phyloP scores from a whole-genome alignment of 1,140 invertebrate genomes.

The Drosophila trapezifrons region DNA sequence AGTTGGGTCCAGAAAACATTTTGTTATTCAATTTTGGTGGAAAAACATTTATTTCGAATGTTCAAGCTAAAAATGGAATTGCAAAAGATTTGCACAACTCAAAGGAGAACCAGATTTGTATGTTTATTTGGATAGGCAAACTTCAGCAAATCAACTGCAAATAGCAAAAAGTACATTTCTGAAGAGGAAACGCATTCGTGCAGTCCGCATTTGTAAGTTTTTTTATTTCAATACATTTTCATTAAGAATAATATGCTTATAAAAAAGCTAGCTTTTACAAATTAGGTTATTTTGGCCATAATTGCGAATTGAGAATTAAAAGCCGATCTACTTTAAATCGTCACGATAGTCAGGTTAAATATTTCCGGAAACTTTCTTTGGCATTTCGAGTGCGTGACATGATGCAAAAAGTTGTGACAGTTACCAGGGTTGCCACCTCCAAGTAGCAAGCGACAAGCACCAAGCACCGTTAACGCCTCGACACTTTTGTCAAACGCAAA shows the following conservation, averaged over 20 bases:
- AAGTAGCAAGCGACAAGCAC: neutral
- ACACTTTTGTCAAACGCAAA: constrained; percentile 62
- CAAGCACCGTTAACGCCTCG: constrained; percentile 56
- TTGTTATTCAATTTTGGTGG: constrained; percentile 34
- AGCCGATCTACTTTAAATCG: constrained; percentile 7
- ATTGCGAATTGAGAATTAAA: no score
- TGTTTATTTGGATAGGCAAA: constrained; percentile 24
- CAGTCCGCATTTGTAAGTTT: neutral
- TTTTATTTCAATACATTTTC: no score
- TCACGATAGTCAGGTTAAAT: neutral
- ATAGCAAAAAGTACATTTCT: neutral
- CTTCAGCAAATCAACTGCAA: constrained; percentile 4
- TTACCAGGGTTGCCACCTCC: constrained; percentile 37
- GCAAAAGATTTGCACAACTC: constrained; percentile 14
- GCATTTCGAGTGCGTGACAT: constrained; percentile 43
- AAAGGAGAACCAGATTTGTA: constrained; percentile 1
- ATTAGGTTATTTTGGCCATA: no score
- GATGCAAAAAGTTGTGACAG: constrained; percentile 40
- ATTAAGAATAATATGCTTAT: no score
- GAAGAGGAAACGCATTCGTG: neutral
- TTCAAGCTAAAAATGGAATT: constrained; percentile 25
- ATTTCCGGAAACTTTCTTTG: constrained; percentile 1
- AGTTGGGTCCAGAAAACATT: constrained; percentile 18
- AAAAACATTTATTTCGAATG: constrained; percentile 19
- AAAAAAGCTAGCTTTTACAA: no score